Base-by-base conservation (phyloP, 1,140 invertebrate species). In the Tetramorium parvispinum region DNA sequence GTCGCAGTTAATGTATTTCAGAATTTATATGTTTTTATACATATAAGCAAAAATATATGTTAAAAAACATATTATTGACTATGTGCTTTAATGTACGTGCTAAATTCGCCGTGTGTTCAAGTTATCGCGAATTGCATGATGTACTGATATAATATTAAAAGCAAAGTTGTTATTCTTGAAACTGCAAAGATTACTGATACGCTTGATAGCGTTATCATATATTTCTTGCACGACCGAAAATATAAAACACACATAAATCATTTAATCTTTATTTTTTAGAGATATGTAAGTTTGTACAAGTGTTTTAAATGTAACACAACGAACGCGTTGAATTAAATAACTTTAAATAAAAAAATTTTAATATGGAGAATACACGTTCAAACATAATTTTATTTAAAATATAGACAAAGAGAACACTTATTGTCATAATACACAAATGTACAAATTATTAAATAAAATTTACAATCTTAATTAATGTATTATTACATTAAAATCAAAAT, bases 191-290 rank as follows among this genome's bases (percentile, higher is more conserved):
- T 43, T 43, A 55, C 37, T 59, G 37, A 59, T 61, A 61, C 13
- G n/a, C 8, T 75, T 51, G 53, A 85, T 63, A 85, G 43, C 24
- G 21, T 77, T 85, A 85, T 85, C 55, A 16, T 18, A 16, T 40
- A 43, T 4, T 57, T 43, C 37, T 65, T 77, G 2, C 13, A 7
- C 2, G 0, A 85, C 5, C 3, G 27, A 71, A 63, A 2, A 43
- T 3, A 32, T 27, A 37, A 16, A 11, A 16, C 18, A 24, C 6
- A 37, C 7, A 18, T 65, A 37, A 79, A 53, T 51, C 8, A 13
- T 43, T 16, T 73, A 43, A 61, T 40, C 11, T 49, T 16, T 0
- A 8, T 46, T 78, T 78, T 46, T 53, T 40, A 10, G 18, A 78
- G 11, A 65, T 32, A 37, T 27, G 1, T 49, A 65, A 51, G 13